A percentile compares a stretch with the other conserved stretches of the same genome.
Conservation (phyloP, 2,113 vertebrate genomes). For the Anguilla rostrata region DNA sequence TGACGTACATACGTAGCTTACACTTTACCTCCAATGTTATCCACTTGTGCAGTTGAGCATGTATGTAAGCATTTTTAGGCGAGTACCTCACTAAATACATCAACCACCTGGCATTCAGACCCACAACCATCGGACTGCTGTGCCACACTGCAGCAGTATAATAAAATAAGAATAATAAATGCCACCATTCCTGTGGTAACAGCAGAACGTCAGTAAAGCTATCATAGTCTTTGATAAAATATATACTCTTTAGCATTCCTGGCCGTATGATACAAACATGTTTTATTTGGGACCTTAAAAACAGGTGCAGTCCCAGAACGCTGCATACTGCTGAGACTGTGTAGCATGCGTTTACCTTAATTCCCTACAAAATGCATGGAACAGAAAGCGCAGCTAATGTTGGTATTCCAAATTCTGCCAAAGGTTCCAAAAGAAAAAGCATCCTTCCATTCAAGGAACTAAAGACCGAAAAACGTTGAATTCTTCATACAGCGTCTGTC, state of each 20-base stretch:
- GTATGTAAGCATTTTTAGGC: background rate
- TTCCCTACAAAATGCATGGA: background rate
- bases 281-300: background rate
- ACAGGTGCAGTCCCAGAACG: background rate
- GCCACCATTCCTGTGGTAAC: background rate
- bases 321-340: background rate
- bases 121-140: background rate
- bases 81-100: background rate
- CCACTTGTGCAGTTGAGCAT: background rate
- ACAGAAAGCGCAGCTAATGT: background rate
- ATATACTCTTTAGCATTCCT: background rate
- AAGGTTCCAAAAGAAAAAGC: slow-evolving; percentile 1
- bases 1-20: background rate
- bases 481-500: background rate
- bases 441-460: background rate
- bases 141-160: background rate
- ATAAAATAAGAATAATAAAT: background rate
- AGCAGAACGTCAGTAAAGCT: background rate
- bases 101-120: background rate
- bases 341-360: background rate
- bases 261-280: background rate
- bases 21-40: background rate
- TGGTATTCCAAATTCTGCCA: background rate
- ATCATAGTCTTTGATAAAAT: background rate
- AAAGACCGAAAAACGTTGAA: background rate